These are phyloP conservation scores for Andricus grossulariae DNA, from an alignment of 1,140 invertebrate genomes.

Conservation along the genomic window DNA sequence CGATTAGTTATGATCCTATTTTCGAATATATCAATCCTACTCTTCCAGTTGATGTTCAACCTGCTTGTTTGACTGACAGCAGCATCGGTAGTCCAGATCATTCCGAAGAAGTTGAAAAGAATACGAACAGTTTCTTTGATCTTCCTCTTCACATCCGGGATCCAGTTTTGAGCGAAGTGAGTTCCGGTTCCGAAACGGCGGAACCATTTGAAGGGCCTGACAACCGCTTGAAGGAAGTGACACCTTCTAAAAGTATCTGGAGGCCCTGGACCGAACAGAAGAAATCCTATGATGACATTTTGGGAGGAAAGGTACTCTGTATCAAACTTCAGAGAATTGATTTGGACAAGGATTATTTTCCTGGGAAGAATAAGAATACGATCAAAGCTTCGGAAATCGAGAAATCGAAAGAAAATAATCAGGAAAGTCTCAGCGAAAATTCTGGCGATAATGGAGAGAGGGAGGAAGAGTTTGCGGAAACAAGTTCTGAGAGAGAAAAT, in stretches of 20 bases:
- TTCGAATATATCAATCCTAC: not conserved
- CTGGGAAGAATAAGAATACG: no score
- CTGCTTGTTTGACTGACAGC: slow-evolving; percentile 41
- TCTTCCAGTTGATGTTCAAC: slow-evolving; percentile 23
- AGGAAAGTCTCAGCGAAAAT: no score
- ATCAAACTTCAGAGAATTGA: not conserved
- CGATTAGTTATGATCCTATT: slow-evolving; percentile 52
- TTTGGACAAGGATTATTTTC: not conserved
- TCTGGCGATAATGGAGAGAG: no score
- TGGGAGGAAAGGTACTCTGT: not conserved
- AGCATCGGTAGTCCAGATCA: not conserved
- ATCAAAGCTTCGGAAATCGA: no score
- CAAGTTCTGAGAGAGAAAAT: no score
- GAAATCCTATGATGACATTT: not conserved
- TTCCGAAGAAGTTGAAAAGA: not conserved
- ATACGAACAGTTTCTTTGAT: not conserved
- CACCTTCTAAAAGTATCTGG: no score
- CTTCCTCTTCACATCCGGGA: not conserved
- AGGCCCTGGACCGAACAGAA: not conserved
- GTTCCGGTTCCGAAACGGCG: not conserved
- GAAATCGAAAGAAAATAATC: no score
- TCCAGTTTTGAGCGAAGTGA: not conserved
- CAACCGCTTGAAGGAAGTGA: no score
- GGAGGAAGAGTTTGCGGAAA: no score
- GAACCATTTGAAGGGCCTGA: not conserved